A percentile compares a stretch with the other conserved stretches of the same genome.
Conservation (phyloP, 2,888 invertebrate genomes). For the Oscheius sp. region DNA sequence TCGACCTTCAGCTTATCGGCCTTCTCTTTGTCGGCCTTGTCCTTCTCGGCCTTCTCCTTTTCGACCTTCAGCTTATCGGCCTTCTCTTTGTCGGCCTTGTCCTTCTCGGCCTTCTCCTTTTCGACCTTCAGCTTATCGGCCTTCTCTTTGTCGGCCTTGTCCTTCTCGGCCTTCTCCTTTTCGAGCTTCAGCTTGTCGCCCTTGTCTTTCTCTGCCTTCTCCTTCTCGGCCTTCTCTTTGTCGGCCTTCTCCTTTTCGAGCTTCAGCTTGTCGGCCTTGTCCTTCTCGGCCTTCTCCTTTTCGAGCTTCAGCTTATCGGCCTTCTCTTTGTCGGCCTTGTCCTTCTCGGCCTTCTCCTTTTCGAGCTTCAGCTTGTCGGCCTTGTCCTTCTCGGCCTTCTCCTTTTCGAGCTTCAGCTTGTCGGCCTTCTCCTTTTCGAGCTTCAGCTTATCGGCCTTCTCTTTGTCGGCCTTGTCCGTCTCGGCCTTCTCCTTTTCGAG, state of each 20-base stretch:
- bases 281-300: constrained; percentile 14
- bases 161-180: constrained; percentile 24
- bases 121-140: constrained; percentile 13
- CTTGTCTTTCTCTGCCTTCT: neutral
- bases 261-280: constrained; percentile 20
- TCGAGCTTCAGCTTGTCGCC: constrained; percentile 5
- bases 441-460: constrained; percentile 9
- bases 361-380: constrained; percentile 15
- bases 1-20: constrained; percentile 20
- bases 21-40: constrained; percentile 11
- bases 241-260: constrained; percentile 20
- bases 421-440: constrained; percentile 14
- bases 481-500: constrained; percentile 15
- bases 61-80: constrained; percentile 18
- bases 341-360: constrained; percentile 20
- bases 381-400: constrained; percentile 22
- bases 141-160: constrained; percentile 25
- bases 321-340: constrained; percentile 15
- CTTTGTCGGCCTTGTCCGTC: constrained; percentile 20
- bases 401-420: constrained; percentile 18
- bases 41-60: constrained; percentile 17
- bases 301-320: constrained; percentile 16
- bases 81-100: constrained; percentile 19
- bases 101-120: constrained; percentile 27
- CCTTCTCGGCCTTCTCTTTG: constrained; percentile 4